Conservation (phyloP, 1,140 invertebrate species). For the Calosoma granatense region DNA sequence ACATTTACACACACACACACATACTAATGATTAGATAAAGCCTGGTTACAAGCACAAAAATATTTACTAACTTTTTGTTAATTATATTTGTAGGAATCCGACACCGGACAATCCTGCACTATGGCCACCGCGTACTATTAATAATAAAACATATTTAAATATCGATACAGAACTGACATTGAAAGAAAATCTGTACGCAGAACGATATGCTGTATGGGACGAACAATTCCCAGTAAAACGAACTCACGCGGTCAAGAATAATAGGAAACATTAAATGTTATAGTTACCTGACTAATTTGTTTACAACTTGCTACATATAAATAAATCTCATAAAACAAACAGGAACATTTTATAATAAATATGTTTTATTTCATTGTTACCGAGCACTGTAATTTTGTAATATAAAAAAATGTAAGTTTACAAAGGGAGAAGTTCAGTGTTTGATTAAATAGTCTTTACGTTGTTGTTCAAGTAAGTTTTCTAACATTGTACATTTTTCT, state of each 20-base stretch:
- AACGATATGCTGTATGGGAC: constrained; percentile 46
- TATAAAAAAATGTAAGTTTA: no score
- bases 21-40: no score
- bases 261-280: no score
- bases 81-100: constrained; percentile 31
- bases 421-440: no score
- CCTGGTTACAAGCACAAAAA: neutral
- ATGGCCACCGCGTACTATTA: constrained; percentile 42
- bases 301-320: no score
- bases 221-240: constrained; percentile 39
- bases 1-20: no score
- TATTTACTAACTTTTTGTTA: neutral
- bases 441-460: constrained; percentile 54
- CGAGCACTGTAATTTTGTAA: no score
- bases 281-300: no score
- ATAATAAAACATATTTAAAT: constrained; percentile 43
- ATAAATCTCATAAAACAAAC: no score
- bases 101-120: constrained; percentile 26
- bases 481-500: constrained; percentile 60
- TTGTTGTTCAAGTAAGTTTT: constrained; percentile 64
- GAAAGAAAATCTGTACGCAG: constrained; percentile 38
- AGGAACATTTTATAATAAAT: no score
- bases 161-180: constrained; percentile 36
- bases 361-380: no score
- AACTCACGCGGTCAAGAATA: no score